These are phyloP conservation scores for Mus spretus DNA, from an alignment of 2,797 vertebrate genomes.

Conservation along the genomic window DNA sequence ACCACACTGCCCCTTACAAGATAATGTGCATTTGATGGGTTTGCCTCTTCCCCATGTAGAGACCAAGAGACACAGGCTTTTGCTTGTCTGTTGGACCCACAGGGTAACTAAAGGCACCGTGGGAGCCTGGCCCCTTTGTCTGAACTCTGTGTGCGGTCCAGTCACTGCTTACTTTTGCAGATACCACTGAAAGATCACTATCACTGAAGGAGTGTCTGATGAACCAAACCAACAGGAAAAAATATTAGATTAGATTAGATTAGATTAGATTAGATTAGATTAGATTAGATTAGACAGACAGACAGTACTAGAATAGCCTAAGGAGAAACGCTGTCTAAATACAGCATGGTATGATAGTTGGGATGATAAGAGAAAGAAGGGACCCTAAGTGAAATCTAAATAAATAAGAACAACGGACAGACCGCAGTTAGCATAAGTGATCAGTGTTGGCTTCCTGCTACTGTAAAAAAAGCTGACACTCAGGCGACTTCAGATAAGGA, in stretches of 20 bases:
- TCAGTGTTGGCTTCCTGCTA: background rate
- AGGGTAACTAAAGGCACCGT: background rate
- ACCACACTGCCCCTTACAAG: background rate
- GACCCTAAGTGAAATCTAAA: background rate
- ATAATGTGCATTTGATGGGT: background rate
- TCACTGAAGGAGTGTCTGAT: background rate
- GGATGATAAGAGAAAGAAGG: background rate
- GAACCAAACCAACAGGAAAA: constrained; percentile 18
- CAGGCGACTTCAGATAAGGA: background rate
- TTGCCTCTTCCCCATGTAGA: background rate
- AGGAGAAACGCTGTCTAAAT: background rate
- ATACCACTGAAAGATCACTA: background rate
- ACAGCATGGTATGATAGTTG: background rate
- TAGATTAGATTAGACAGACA: too few relatives aligned
- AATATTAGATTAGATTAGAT: constrained; percentile 43
- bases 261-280: too few relatives aligned
- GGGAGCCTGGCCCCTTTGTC: background rate
- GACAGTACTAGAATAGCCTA: background rate
- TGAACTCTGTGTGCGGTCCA: background rate
- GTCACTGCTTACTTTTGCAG: background rate
- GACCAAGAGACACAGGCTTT: background rate
- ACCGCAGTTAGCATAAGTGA: background rate
- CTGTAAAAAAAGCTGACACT: background rate
- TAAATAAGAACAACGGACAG: background rate
- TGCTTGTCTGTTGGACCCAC: background rate